Evolutionary conservation across 2,888 invertebrate genomes (phyloP), one percentile per base, ranked within the genome.

Genomic region (Eumacrocentrus americanus): DNA sequence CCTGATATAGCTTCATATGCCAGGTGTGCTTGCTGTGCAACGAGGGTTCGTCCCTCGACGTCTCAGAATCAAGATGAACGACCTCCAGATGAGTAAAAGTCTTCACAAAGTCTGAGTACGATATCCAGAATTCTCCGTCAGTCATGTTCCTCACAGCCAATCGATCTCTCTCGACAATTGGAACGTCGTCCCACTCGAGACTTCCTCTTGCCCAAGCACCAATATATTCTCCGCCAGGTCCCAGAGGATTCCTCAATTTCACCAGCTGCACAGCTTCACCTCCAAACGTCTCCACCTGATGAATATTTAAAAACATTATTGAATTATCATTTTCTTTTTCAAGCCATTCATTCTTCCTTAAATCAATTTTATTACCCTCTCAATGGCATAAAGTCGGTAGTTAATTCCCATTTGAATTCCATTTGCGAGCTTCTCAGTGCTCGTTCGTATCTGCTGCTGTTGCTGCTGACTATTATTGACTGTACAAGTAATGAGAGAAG

Each of bases 1-100:
- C 93, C 75, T 94, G 92, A 76, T 91, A 92, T 76, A 93, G 86
- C 72, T 90, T 87, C 87, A 94, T 91, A 77, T 92, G 91, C 95
- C 95, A 95, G 44, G 91, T 90, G 68, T 88, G 89, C 66, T 91
- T 90, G 67, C 88, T 86, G 66, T 88, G 87, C 37, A 95, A 83
- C 14, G 91, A 90, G 0, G 91, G 88, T 75, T 95, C 95, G 68
- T 93, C 92, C 72, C 90, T 85, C 68, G 92, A 91, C 2, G 94
- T 94, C 73, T 95, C 94, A 22, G 87, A 89, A 75, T 94, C 95
- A 65, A 95, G 82, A 78, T 95, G 93, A 1, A 94, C 90, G 23
- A 91, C 87, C 82, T 95, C 94, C 68, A 95, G 81, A 68, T 90
- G 88, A 2, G 90, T 89, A 79, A 94, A 95, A 0, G 91, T 88